phyloP scores from a whole-genome alignment of 2,888 invertebrate genomes.

The Diadromus collaris region DNA sequence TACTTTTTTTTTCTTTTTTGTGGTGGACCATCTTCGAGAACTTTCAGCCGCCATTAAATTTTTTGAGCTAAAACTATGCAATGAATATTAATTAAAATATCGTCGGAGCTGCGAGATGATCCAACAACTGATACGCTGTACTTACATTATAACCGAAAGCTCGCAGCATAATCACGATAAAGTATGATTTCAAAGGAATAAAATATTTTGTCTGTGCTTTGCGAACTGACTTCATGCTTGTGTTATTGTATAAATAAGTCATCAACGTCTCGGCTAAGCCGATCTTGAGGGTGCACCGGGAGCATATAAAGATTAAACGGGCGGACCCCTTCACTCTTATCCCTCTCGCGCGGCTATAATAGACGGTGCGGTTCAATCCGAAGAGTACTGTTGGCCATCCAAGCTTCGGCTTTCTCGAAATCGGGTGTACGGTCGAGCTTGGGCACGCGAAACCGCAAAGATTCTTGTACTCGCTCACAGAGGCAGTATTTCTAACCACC shows the following conservation, averaged over 20 bases:
- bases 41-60: not conserved
- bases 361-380: constrained; percentile 36
- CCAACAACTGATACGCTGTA: not conserved
- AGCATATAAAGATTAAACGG: constrained; percentile 21
- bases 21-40: not conserved
- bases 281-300: not conserved
- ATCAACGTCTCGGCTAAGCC: constrained; percentile 55
- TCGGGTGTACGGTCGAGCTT: constrained; percentile 48
- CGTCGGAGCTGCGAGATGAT: not conserved
- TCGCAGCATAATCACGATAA: not conserved
- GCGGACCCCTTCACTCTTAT: constrained; percentile 30
- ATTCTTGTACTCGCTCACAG: constrained; percentile 32
- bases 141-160: not conserved
- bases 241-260: constrained; percentile 64
- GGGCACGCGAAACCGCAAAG: constrained; percentile 53
- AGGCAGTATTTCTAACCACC: constrained; percentile 14
- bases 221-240: constrained; percentile 52
- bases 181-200: not conserved
- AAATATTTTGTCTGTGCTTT: not conserved
- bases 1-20: not conserved
- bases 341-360: constrained; percentile 41
- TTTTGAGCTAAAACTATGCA: not conserved
- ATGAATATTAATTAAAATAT: not conserved
- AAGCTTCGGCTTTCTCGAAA: constrained; percentile 48
- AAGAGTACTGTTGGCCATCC: constrained; percentile 47